Conservation (phyloP, 1,140 invertebrate genomes). For the Tetramorium simillimum region DNA sequence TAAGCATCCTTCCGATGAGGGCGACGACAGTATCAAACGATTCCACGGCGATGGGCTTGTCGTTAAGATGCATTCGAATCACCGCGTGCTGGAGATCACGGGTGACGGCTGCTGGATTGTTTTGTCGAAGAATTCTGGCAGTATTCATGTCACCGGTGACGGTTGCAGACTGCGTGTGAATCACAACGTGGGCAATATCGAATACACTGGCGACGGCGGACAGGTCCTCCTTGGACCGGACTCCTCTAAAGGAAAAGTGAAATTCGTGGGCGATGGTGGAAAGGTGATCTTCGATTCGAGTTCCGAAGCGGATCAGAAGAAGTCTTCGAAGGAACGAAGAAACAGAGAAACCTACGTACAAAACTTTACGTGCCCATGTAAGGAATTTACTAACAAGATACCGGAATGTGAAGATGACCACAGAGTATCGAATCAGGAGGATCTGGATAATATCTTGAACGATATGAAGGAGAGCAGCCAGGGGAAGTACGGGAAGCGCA, state of each 20-base stretch:
- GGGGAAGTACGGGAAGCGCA: not conserved
- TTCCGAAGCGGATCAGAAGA: not conserved
- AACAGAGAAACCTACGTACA: not conserved
- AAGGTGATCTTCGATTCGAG: conserved; percentile 52
- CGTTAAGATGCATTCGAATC: conserved; percentile 70
- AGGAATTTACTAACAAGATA: not conserved
- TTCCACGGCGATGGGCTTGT: conserved; percentile 76
- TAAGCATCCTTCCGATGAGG: not conserved
- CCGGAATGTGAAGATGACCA: not conserved
- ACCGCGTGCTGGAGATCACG: conserved; percentile 65
- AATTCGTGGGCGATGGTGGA: conserved; percentile 77
- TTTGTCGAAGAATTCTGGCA: conserved; percentile 73
- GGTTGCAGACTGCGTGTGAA: conserved; percentile 74
- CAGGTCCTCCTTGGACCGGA: conserved; percentile 71
- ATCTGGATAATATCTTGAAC: conserved; percentile 4
- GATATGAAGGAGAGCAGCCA: not conserved
- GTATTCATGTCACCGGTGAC: conserved; percentile 77
- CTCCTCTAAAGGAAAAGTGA: conserved; percentile 66
- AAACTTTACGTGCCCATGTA: not conserved
- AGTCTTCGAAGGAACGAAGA: not conserved
- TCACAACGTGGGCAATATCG: conserved; percentile 75
- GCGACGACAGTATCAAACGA: conserved; percentile 5
- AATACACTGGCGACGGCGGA: conserved; percentile 80
- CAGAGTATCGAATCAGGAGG: not conserved
- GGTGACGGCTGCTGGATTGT: conserved; percentile 79